Evolutionary conservation across 2,113 vertebrate genomes (phyloP), one percentile per base, ranked within the genome.

Genomic region (Myanophis thanlyinensis): DNA sequence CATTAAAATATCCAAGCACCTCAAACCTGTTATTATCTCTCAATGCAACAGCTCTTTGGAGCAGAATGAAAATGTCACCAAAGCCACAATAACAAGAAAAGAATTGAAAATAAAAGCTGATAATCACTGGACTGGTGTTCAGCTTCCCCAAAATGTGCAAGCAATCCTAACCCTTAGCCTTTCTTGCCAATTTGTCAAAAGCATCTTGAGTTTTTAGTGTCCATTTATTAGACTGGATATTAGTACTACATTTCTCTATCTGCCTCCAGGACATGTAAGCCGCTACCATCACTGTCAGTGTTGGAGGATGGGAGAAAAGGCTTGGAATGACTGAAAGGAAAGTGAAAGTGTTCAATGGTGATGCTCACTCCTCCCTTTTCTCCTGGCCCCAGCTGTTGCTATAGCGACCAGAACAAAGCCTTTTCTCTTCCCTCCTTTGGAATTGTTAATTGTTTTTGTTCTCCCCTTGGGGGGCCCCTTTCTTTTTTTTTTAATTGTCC

Each of bases 381-480:
- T 92, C 92, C 97, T 97, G 8, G 97, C 97, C 98, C 98, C 96
- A 95, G 97, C 96, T 67, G 98, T 99, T 98, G 97, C 98, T 98
- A 98, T 98, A 98, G 98, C 94, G 97, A 99, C 98, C 97, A 93
- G 97, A 98, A 99, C 98, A 99, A 98, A 99, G 98, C 98, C 98
- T 98, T 96, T 94, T 97, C 98, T 97, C 97, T 98, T 98, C 97
- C 98, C 97, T 97, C 97, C 98, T 98, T 98, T 98, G 98, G 98
- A 98, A 98, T 99, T 98, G 98, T 98, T 98, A 98, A 99, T 98
- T 98, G 98, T 98, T 97, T 98, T 98, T 97, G 97, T 94, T 95
- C 0, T 89, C 98, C 87, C 97, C 96, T 97, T 97, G 96, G 93
- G 49, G 98, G 51, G 46, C 98, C 98, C 98, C 86, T n/a, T 96